Evolutionary conservation across 2,113 vertebrate genomes (phyloP), one percentile per base, ranked within the genome.

Genomic region (Bujurquina vittata): DNA sequence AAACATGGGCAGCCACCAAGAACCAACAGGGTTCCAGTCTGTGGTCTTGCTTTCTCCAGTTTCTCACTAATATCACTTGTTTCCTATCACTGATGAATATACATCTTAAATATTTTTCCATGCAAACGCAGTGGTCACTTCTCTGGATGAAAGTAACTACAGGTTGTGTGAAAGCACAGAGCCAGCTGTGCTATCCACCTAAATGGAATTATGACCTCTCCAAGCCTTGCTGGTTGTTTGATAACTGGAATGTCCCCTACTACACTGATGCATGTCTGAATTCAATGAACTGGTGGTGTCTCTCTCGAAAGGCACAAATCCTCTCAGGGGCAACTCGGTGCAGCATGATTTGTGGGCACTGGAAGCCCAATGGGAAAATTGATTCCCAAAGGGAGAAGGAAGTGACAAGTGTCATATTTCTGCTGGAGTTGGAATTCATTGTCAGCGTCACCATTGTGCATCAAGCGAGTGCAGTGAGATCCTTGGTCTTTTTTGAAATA

Each of bases 261-360:
- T 61, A 77, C 75, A 77, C 26, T 49, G 12, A 52, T 55, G 26
- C 40, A 77, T 77, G 40, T 18, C n/a, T 46, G 22, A 77, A 61
- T 49, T 46, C 37, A 77, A 3, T 35, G 29, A 77, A 43, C 75
- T 31, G 14, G 46, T 33, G 43, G 29, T 8, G 61, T 77, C 43
- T 23, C 58, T 35, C 18, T 49, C 54, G 46, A 62, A 15, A 62
- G 14, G 20, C 75, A 54, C 1, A 0, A 37, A 77, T 35, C 29
- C 17, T 62, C 29, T 35, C 43, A 54, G 5, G 29, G 20, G 20
- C 18, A 52, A 54, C 43, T 62, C 61, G 29, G 8, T 62, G 26
- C 58, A 77, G 23, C 22, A 15, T 23, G 11, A 23, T 67, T 7
- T 43, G n/a, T 23, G 12, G 14, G 37, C 12, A 67, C 3, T 67